These are phyloP conservation scores for Manacus vitellinus DNA, from an alignment of 2,113 vertebrate genomes.

Conservation along the genomic window DNA sequence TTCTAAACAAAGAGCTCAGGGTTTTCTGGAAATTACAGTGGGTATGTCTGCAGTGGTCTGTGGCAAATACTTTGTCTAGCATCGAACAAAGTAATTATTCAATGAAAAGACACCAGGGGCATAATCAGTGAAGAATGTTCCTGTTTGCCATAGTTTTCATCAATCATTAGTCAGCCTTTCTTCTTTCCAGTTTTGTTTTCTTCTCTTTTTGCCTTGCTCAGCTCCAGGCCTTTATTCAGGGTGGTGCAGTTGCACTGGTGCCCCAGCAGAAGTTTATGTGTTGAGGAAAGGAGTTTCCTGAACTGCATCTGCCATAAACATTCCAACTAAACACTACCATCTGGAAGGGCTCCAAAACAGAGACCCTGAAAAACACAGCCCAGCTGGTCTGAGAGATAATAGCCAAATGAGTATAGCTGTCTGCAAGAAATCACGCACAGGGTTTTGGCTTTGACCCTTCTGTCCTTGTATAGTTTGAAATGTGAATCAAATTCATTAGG, in stretches of 20 bases:
- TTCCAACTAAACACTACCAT: neutral
- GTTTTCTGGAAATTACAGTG: neutral
- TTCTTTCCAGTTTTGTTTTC: neutral
- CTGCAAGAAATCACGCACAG: neutral
- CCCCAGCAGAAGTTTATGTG: neutral
- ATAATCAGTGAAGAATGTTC: neutral
- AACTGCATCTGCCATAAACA: neutral
- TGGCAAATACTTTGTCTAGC: neutral
- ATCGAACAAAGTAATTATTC: neutral
- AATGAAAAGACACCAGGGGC: neutral
- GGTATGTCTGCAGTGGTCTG: neutral
- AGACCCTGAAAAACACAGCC: conserved; percentile 43
- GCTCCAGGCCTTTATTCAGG: neutral
- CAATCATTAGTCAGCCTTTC: neutral
- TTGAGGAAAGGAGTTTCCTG: conserved; percentile 2
- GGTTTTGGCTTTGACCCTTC: neutral
- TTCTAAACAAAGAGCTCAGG: neutral
- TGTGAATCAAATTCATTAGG: neutral
- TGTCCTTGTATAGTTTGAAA: neutral
- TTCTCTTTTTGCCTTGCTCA: neutral
- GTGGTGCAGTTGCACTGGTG: neutral
- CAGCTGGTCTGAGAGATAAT: conserved; percentile 49
- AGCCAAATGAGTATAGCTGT: neutral
- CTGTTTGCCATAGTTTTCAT: neutral
- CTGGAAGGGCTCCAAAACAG: conserved; percentile 21